These are phyloP conservation scores for Pandion haliaetus DNA, from an alignment of 2,113 vertebrate species.

Conservation along the genomic window DNA sequence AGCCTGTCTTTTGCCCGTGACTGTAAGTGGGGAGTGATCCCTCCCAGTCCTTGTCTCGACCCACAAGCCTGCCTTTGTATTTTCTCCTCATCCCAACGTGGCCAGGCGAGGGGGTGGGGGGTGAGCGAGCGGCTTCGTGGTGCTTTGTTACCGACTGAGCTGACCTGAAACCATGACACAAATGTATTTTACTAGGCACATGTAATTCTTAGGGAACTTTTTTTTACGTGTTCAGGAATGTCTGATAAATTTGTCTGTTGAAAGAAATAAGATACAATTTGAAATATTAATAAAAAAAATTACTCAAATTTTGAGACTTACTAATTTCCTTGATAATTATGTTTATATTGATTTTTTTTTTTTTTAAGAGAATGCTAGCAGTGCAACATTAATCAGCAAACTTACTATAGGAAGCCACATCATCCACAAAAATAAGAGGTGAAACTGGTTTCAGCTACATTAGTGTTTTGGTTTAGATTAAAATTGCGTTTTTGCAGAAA, in stretches of 20 bases:
- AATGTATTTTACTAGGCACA: background rate
- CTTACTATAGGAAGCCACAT: background rate
- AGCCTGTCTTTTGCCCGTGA: no score
- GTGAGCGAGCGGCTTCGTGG: no score
- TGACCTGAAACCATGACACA: no score
- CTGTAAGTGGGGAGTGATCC: no score
- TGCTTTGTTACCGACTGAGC: no score
- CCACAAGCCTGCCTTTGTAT: no score
- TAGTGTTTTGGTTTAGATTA: background rate
- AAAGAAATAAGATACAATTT: background rate
- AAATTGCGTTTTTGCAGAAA: background rate
- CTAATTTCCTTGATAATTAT: background rate
- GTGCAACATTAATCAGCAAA: background rate
- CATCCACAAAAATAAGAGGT: background rate
- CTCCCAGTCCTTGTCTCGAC: no score
- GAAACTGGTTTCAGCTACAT: background rate
- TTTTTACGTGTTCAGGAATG: background rate
- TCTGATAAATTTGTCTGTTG: background rate
- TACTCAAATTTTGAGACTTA: background rate
- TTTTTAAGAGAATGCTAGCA: background rate
- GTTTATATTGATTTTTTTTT: background rate
- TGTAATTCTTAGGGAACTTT: background rate
- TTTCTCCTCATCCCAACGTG: no score
- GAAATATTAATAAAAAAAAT: background rate
- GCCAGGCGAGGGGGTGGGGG: no score